phyloP scores from a whole-genome alignment of 1,140 invertebrate species.

The Gonioctena quinquepunctata region DNA sequence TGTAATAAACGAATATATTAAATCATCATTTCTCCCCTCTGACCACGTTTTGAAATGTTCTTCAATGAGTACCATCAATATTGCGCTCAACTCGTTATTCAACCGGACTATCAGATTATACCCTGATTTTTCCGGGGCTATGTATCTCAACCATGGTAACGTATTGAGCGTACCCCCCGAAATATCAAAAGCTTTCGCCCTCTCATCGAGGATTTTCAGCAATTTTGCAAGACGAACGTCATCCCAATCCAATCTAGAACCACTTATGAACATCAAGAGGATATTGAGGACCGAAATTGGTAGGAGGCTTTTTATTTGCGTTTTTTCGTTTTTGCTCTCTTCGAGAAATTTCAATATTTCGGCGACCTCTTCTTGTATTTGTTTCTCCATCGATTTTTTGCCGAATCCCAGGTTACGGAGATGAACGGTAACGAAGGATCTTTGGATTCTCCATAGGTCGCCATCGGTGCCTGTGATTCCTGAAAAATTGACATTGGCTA shows the following conservation, averaged over 20 bases:
- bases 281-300: constrained; percentile 70
- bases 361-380: constrained; percentile 64
- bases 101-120: constrained; percentile 58
- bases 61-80: constrained; percentile 56
- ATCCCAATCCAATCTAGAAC: constrained; percentile 61
- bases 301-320: constrained; percentile 61
- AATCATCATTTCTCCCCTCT: constrained; percentile 62
- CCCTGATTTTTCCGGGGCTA: constrained; percentile 63
- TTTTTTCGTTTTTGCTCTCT: constrained; percentile 38
- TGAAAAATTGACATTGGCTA: constrained; percentile 48
- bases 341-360: constrained; percentile 57
- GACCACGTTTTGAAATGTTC: constrained; percentile 63
- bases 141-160: constrained; percentile 65
- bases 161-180: constrained; percentile 70
- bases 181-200: constrained; percentile 66
- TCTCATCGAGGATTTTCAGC: constrained; percentile 61
- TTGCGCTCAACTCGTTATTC: constrained; percentile 35
- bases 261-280: constrained; percentile 66
- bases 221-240: constrained; percentile 60
- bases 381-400: constrained; percentile 61
- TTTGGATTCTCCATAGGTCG: constrained; percentile 62
- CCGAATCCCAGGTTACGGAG: constrained; percentile 68
- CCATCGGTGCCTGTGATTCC: constrained; percentile 72
- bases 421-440: constrained; percentile 64
- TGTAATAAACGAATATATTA: constrained; percentile 72